These are phyloP conservation scores for Zaprionus nigranus DNA, from an alignment of 1,140 invertebrate species.

Conservation along the genomic window DNA sequence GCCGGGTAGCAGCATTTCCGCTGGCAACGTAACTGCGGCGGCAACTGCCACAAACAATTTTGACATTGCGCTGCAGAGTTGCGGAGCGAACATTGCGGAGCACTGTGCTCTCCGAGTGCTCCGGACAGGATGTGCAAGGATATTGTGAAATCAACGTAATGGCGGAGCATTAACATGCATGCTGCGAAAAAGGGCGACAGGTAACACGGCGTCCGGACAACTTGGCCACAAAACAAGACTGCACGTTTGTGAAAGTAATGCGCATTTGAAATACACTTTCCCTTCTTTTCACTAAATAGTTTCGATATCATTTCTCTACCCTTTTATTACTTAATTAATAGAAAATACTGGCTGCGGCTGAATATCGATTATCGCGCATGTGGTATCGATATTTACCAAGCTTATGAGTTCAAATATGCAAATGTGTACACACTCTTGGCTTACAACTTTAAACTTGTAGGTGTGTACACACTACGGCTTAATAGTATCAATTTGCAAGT, in stretches of 20 bases:
- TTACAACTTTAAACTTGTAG: too few species aligned
- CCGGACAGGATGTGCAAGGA: constrained; percentile 74
- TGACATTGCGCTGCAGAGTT: constrained; percentile 67
- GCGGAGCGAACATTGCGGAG: constrained; percentile 21
- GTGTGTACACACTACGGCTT: too few species aligned
- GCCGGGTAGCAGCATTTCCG: constrained; percentile 61
- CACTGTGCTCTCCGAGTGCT: constrained; percentile 24
- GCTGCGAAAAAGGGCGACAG: constrained; percentile 54
- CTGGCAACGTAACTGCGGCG: constrained; percentile 70
- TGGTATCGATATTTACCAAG: background rate
- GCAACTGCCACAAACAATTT: constrained; percentile 80
- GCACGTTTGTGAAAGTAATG: background rate
- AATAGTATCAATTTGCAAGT: background rate
- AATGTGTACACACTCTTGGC: background rate
- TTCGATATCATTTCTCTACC: too few species aligned
- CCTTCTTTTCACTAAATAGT: background rate
- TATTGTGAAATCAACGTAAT: constrained; percentile 81
- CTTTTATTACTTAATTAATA: background rate
- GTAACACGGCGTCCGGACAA: constrained; percentile 41
- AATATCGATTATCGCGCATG: background rate
- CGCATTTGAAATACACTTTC: constrained; percentile 18
- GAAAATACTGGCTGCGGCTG: background rate
- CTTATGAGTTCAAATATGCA: background rate
- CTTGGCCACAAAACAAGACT: constrained; percentile 41
- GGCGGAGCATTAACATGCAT: constrained; percentile 71